Percentiles rank a stretch among this genome's conserved stretches.
These are phyloP conservation scores for Lithobates pipiens DNA, from an alignment of 2,797 vertebrate species.

Conservation along the genomic window DNA sequence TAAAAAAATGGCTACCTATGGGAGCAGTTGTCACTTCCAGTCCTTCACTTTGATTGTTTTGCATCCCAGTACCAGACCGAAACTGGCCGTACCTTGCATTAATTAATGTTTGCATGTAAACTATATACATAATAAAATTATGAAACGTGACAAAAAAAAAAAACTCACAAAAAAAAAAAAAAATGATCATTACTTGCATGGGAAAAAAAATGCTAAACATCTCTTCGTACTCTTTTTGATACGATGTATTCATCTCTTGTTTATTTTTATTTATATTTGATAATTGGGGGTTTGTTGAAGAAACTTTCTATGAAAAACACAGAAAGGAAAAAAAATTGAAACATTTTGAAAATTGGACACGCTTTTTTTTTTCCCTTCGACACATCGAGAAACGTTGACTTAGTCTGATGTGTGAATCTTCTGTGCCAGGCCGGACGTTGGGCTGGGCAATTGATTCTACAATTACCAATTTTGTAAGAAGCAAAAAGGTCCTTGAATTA, in stretches of 20 bases:
- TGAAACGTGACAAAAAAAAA: constrained; percentile 83
- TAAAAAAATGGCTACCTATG: constrained; percentile 50
- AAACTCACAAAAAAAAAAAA: constrained; percentile 77
- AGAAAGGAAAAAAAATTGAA: constrained; percentile 72
- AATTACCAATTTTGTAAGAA: constrained; percentile 96
- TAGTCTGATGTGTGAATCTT: constrained; percentile 89
- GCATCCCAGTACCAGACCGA: constrained; percentile 80
- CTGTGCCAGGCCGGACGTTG: constrained; percentile 90
- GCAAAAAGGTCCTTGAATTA: constrained; percentile 92
- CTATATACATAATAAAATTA: constrained; percentile 80
- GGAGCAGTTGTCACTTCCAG: constrained; percentile 80
- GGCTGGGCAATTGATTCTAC: constrained; percentile 95
- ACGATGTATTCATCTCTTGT: constrained; percentile 88
- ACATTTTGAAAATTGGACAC: constrained; percentile 75
- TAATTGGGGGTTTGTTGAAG: constrained; percentile 90
- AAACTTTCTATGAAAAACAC: constrained; percentile 86
- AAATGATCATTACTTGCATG: constrained; percentile 75
- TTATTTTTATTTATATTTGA: constrained; percentile 95
- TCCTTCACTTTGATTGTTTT: constrained; percentile 75
- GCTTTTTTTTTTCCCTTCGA: constrained; percentile 75
- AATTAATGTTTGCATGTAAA: constrained; percentile 92
- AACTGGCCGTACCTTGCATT: constrained; percentile 83
- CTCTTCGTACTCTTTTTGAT: constrained; percentile 96
- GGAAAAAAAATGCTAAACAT: constrained; percentile 79
- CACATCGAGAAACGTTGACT: constrained; percentile 80